Evolutionary conservation across 2,888 invertebrate species (phyloP).

Genomic region (Acleris emargana): DNA sequence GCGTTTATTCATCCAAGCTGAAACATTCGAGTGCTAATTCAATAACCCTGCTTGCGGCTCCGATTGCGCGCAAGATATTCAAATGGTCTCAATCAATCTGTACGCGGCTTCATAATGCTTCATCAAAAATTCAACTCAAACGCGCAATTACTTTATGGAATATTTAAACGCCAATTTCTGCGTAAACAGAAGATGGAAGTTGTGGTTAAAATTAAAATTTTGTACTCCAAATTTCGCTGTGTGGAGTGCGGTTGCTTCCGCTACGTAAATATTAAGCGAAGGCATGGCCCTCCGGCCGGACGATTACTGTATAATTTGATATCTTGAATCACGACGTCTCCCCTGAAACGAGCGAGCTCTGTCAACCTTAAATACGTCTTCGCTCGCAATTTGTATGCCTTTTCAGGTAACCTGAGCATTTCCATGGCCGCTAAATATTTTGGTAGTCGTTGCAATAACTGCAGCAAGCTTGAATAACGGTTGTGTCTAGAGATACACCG

Average conservation of each 20-base stretch:
- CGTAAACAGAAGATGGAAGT: constrained; percentile 71
- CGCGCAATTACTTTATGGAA: constrained; percentile 77
- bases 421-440: constrained; percentile 24
- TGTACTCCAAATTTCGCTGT: constrained; percentile 66
- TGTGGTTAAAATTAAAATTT: constrained; percentile 74
- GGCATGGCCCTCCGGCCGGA: constrained; percentile 58
- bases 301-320: constrained; percentile 79
- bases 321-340: constrained; percentile 73
- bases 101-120: constrained; percentile 69
- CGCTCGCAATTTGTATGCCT: constrained; percentile 74
- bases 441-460: constrained; percentile 29
- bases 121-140: constrained; percentile 78
- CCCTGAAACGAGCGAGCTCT: constrained; percentile 60
- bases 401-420: constrained; percentile 62
- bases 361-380: constrained; percentile 71
- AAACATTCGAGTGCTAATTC: constrained; percentile 75
- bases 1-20: constrained; percentile 67
- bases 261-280: constrained; percentile 74
- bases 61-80: constrained; percentile 75
- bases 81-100: constrained; percentile 78
- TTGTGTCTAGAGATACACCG: neutral
- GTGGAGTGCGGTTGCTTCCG: constrained; percentile 70
- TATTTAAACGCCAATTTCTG: constrained; percentile 75
- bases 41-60: constrained; percentile 62
- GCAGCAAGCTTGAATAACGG: constrained; percentile 31